Conservation (phyloP, 2,113 vertebrate genomes). For the Zosterops hypoxanthus region DNA sequence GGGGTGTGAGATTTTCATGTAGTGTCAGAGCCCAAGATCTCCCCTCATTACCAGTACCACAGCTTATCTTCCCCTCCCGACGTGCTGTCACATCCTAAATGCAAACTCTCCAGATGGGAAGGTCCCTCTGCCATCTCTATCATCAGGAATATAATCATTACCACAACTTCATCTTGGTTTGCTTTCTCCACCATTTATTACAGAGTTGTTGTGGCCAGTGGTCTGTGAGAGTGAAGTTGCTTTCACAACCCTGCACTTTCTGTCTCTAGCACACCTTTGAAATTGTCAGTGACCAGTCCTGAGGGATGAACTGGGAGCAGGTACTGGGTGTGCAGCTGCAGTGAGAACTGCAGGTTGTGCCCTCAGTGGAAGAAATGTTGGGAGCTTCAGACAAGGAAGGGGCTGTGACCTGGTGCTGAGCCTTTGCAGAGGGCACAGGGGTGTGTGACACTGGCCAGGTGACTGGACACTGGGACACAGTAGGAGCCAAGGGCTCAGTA, state of each 20-base stretch:
- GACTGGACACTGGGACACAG: accelerated
- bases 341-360: not conserved
- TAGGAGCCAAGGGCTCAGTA: not conserved
- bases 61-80: not conserved
- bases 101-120: not conserved
- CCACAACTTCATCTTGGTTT: not conserved
- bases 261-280: not conserved
- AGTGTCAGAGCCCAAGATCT: not conserved
- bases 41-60: not conserved
- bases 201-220: too few relatives aligned
- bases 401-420: not conserved
- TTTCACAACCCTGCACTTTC: not conserved
- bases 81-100: not conserved
- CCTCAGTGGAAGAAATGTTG: accelerated
- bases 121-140: not conserved
- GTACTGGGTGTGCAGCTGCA: not conserved
- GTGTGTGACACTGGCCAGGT: not conserved
- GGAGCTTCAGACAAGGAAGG: not conserved
- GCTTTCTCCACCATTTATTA: not conserved
- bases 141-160: not conserved
- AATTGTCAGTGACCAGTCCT: not conserved
- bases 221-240: not conserved
- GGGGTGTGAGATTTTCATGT: not conserved
- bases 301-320: not conserved
- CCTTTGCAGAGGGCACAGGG: not conserved